Percentiles rank a stretch among this genome's conserved stretches.
Conservation (phyloP, 2,888 invertebrate species). For the Lasiommata megera region DNA sequence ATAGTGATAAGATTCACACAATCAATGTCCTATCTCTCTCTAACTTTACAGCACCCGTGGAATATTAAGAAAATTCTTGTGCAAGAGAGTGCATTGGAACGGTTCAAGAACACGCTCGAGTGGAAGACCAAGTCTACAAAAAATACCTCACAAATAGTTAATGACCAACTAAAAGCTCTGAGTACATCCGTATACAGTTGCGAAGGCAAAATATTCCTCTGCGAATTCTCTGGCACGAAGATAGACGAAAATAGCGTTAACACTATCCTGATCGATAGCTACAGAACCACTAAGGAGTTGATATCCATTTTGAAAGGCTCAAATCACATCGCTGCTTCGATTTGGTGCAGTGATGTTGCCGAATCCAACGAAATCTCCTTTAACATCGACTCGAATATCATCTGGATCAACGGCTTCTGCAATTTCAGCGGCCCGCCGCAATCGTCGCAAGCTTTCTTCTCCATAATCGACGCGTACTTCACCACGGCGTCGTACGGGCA, state of each 20-base stretch:
- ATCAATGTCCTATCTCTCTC: too few species aligned
- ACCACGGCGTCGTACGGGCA: neutral
- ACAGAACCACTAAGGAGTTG: conserved; percentile 50
- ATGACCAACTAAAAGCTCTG: neutral
- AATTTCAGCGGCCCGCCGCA: conserved; percentile 43
- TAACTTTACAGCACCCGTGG: conserved; percentile 42
- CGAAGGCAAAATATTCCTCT: conserved; percentile 11
- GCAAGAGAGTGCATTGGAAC: conserved; percentile 46
- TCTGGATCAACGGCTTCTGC: conserved; percentile 49
- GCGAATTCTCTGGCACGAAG: conserved; percentile 1
- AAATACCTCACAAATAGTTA: neutral
- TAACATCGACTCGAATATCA: conserved; percentile 22
- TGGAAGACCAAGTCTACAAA: conserved; percentile 36
- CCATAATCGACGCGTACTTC: neutral
- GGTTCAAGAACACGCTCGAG: conserved; percentile 40
- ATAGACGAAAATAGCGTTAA: neutral
- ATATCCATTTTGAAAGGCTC: conserved; percentile 38
- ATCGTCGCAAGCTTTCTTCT: conserved; percentile 23
- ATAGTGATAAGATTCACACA: too few species aligned
- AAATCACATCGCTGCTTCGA: conserved; percentile 37
- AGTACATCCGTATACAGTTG: conserved; percentile 26
- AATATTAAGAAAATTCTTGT: conserved; percentile 41
- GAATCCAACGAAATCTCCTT: conserved; percentile 46
- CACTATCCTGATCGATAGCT: conserved; percentile 40
- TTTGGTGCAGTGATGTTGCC: conserved; percentile 47